Percentiles rank a stretch among this genome's conserved stretches.
Conservation (phyloP, 2,888 invertebrate species). For the Microctonus aethiopoides region DNA sequence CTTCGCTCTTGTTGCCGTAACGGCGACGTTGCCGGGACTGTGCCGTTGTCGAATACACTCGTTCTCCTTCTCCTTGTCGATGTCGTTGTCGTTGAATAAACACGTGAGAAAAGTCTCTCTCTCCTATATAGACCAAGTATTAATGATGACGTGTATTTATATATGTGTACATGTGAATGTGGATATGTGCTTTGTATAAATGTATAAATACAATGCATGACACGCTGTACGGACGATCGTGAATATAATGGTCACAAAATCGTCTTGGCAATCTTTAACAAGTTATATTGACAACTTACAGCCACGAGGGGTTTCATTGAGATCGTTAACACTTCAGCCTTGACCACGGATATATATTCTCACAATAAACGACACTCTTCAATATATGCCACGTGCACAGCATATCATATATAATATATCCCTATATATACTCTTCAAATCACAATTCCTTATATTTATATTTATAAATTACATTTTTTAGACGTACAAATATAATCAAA, state of each 20-base stretch:
- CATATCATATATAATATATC: background rate
- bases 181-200: background rate
- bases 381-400: background rate
- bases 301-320: conserved; percentile 23
- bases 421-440: too few species aligned
- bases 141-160: conserved; percentile 28
- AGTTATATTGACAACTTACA: background rate
- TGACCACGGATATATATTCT: conserved; percentile 29
- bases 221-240: conserved; percentile 36
- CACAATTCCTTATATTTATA: too few species aligned
- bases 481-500: too few species aligned
- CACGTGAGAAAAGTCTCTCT: conserved; percentile 33
- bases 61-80: background rate
- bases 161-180: background rate
- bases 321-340: conserved; percentile 24
- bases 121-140: conserved; percentile 32
- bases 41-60: background rate
- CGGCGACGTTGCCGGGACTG: background rate
- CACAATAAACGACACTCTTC: conserved; percentile 5
- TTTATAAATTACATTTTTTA: too few species aligned
- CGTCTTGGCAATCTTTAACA: conserved; percentile 5
- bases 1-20: conserved; percentile 6
- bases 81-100: conserved; percentile 31
- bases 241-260: conserved; percentile 20
- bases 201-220: conserved; percentile 30